phyloP scores from a whole-genome alignment of 2,888 invertebrate genomes.

The Nebria salina region DNA sequence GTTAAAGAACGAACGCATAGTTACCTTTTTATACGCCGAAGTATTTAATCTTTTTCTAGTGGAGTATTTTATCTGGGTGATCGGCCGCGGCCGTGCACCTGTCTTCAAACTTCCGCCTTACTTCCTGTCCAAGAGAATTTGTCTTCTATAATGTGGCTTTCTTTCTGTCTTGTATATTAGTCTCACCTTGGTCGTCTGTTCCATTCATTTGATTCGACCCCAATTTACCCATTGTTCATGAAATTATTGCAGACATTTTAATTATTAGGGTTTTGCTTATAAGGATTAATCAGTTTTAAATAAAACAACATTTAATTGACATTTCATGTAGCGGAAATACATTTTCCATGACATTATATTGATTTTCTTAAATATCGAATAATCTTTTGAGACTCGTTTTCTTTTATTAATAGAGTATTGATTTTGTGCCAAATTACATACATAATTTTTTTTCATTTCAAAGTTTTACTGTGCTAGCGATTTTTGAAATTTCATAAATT shows the following conservation, averaged over 20 bases:
- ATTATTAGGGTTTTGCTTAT: background rate
- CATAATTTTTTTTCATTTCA: too few species aligned
- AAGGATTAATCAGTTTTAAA: background rate
- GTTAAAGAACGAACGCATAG: conserved; percentile 26
- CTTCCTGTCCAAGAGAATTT: conserved; percentile 37
- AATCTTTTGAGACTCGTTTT: too few species aligned
- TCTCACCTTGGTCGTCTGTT: background rate
- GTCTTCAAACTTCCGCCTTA: conserved; percentile 32
- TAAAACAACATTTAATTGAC: too few species aligned
- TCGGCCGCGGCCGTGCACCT: conserved; percentile 27
- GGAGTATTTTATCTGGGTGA: conserved; percentile 34
- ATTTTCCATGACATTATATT: too few species aligned
- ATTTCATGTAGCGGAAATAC: too few species aligned
- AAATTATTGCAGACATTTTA: background rate
- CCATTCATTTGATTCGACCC: background rate
- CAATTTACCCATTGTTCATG: background rate
- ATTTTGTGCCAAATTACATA: too few species aligned
- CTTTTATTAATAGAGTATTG: too few species aligned
- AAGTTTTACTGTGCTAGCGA: too few species aligned
- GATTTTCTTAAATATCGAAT: too few species aligned
- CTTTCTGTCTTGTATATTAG: conserved; percentile 5
- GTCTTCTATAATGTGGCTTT: conserved; percentile 32
- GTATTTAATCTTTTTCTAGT: conserved; percentile 36
- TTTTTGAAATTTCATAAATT: too few species aligned
- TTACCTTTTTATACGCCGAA: conserved; percentile 26